Evolutionary conservation across 2,888 invertebrate species (phyloP).

Genomic region (Gymnosoma rotundatum): DNA sequence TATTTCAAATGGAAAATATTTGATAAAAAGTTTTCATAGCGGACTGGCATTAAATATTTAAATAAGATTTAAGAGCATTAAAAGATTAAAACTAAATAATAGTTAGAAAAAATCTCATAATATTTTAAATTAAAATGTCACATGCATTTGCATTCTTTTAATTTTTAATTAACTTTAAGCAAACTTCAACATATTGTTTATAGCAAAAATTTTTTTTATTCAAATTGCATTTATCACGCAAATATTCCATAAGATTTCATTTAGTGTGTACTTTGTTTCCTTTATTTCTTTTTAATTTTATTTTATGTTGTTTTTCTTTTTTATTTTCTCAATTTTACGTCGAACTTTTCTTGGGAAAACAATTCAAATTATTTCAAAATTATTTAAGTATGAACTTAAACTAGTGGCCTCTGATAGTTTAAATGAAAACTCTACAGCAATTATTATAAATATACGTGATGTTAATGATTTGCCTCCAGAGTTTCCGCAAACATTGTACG

Average conservation of each 20-base stretch:
- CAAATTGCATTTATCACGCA: no score
- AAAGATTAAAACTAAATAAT: not conserved
- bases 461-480: slow-evolving; percentile 95
- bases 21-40: not conserved
- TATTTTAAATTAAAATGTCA: not conserved
- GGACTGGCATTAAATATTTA: not conserved
- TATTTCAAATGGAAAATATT: not conserved
- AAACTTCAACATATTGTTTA: no score
- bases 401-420: slow-evolving; percentile 94
- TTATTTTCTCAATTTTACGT: not conserved
- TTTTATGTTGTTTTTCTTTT: not conserved
- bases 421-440: slow-evolving; percentile 93
- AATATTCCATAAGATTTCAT: no score
- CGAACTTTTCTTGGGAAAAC: not conserved
- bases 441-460: slow-evolving; percentile 91
- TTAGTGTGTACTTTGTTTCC: no score
- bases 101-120: not conserved
- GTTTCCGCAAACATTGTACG: slow-evolving; percentile 88
- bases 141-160: no score
- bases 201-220: no score
- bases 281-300: not conserved
- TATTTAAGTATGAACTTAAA: slow-evolving; percentile 90
- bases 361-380: slow-evolving; percentile 58
- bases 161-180: not conserved
- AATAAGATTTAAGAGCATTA: not conserved